These are phyloP conservation scores for Drosophila fuyamai DNA, from an alignment of 1,140 invertebrate species.

Conservation along the genomic window DNA sequence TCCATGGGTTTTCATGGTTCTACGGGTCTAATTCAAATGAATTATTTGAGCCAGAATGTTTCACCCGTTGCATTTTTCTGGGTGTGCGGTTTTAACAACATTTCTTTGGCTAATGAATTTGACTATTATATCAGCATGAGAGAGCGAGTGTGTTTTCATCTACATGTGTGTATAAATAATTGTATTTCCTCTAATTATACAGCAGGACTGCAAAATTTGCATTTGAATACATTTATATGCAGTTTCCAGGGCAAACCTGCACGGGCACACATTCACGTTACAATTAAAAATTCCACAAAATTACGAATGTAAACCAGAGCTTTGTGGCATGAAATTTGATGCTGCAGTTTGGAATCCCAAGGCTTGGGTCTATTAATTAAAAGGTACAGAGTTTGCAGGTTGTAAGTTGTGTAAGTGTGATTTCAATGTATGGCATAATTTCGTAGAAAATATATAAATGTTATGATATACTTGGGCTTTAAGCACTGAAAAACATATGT, in stretches of 20 bases:
- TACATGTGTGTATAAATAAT: constrained; percentile 40
- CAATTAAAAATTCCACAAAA: constrained; percentile 50
- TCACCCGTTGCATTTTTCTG: constrained; percentile 37
- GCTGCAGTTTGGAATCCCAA: constrained; percentile 8
- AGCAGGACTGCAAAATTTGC: constrained; percentile 54
- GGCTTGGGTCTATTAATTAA: constrained; percentile 13
- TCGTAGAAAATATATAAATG: background rate
- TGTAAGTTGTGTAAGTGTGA: constrained; percentile 16
- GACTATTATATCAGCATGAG: constrained; percentile 26
- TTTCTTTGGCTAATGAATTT: constrained; percentile 51
- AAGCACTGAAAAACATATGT: background rate
- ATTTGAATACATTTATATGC: constrained; percentile 43
- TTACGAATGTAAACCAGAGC: constrained; percentile 47
- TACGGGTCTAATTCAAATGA: constrained; percentile 73
- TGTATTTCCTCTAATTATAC: constrained; percentile 62
- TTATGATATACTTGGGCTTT: background rate
- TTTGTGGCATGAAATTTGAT: constrained; percentile 30
- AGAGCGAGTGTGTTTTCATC: constrained; percentile 8
- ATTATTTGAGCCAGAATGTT: constrained; percentile 67
- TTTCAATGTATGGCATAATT: background rate
- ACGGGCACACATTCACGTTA: constrained; percentile 3
- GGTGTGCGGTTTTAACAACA: constrained; percentile 22
- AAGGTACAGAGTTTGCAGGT: constrained; percentile 7
- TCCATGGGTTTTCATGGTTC: constrained; percentile 8
- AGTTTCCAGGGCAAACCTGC: constrained; percentile 1